Conservation (phyloP, 2,113 vertebrate species). For the Ahaetulla prasina region DNA sequence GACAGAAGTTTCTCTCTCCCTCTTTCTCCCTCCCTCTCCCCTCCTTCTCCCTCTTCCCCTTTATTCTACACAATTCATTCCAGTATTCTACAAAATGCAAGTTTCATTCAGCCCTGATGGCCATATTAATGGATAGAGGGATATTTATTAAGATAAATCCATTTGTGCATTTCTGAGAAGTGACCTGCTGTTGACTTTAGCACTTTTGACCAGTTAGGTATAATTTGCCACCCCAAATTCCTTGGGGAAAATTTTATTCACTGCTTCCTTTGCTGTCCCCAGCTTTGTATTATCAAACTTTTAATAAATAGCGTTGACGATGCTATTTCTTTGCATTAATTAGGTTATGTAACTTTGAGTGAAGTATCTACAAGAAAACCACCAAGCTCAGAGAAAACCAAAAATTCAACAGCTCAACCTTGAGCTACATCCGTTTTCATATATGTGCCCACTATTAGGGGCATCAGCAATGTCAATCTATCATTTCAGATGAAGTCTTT, state of each 20-base stretch:
- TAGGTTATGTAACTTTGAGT: neutral
- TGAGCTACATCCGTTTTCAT: neutral
- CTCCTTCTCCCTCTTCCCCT: neutral
- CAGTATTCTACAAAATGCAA: neutral
- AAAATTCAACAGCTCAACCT: neutral
- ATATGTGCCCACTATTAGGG: neutral
- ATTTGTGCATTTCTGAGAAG: neutral
- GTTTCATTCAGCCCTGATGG: neutral
- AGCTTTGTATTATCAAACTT: neutral
- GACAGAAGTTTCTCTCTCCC: neutral
- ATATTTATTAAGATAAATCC: neutral
- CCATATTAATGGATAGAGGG: neutral
- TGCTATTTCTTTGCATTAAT: neutral
- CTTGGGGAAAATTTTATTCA: neutral
- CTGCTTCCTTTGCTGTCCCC: neutral
- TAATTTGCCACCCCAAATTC: neutral
- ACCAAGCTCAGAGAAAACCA: neutral
- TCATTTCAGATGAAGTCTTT: neutral
- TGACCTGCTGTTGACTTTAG: neutral
- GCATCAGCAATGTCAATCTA: neutral
- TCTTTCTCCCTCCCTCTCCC: neutral
- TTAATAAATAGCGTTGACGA: neutral
- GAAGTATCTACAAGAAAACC: neutral
- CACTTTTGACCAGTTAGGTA: neutral
- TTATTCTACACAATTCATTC: neutral